Evolutionary conservation across 2,113 vertebrate species (phyloP).

Genomic region (Zosterops pallidus): DNA sequence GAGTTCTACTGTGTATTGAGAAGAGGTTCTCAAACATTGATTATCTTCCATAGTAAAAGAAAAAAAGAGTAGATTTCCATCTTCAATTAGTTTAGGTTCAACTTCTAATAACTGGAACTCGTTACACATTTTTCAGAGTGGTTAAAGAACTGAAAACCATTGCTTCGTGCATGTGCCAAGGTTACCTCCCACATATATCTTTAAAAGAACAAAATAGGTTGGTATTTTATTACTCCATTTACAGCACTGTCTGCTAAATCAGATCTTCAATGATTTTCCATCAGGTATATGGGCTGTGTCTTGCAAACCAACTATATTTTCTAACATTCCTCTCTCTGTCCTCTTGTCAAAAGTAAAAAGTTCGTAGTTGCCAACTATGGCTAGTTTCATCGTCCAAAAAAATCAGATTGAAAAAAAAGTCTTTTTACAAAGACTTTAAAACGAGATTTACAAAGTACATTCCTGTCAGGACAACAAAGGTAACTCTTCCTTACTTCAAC

Average conservation of each 20-base stretch:
- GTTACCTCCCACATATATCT: not conserved
- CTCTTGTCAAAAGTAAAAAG: not conserved
- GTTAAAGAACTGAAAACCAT: not conserved
- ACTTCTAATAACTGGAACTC: not conserved
- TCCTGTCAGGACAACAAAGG: not conserved
- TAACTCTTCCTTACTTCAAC: not conserved
- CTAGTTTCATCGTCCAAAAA: not conserved
- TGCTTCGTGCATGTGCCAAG: not conserved
- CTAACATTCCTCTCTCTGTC: not conserved
- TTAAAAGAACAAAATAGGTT: not conserved
- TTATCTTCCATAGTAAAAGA: not conserved
- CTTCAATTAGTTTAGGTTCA: not conserved
- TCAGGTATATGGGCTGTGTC: not conserved
- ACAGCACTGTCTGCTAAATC: not conserved
- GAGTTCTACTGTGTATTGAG: not conserved
- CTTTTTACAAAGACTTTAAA: not conserved
- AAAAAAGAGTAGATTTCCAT: not conserved
- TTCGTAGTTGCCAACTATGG: not conserved
- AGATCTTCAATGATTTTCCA: not conserved
- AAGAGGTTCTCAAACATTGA: not conserved
- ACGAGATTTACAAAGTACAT: not conserved
- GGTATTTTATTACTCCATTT: not conserved
- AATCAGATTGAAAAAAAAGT: not conserved
- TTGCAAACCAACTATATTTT: not conserved
- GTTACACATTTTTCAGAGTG: not conserved